phyloP scores from a whole-genome alignment of 2,888 invertebrate species.

The Chelonus formosanus region DNA sequence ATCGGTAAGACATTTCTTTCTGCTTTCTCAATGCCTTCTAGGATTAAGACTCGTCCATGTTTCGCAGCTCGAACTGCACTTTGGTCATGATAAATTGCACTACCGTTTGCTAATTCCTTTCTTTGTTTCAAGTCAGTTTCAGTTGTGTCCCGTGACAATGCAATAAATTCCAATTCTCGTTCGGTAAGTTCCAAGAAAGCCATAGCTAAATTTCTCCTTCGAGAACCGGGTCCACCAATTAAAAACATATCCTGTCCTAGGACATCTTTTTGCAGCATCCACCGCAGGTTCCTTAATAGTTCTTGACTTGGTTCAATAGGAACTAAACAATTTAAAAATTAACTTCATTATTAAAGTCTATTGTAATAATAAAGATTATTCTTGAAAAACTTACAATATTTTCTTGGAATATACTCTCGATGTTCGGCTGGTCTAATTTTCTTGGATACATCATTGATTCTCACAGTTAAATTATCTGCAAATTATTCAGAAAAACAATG shows the following conservation, averaged over 20 bases:
- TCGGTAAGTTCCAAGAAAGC: slow-evolving; percentile 89
- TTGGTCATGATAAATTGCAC: slow-evolving; percentile 93
- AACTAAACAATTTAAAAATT: not conserved
- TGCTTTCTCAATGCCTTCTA: slow-evolving; percentile 97
- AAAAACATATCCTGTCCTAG: slow-evolving; percentile 95
- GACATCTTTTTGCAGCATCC: slow-evolving; percentile 96
- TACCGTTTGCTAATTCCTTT: slow-evolving; percentile 87
- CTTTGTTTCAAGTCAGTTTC: slow-evolving; percentile 97
- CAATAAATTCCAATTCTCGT: slow-evolving; percentile 91
- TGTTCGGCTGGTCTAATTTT: slow-evolving; percentile 71
- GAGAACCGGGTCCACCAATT: slow-evolving; percentile 88
- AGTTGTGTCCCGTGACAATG: slow-evolving; percentile 93
- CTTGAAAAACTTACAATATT: slow-evolving; percentile 75
- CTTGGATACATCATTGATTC: slow-evolving; percentile 79
- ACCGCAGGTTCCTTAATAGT: slow-evolving; percentile 82
- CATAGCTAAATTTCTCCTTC: slow-evolving; percentile 83
- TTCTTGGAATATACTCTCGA: slow-evolving; percentile 84
- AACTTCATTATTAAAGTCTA: slow-evolving; percentile 13
- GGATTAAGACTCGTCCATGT: slow-evolving; percentile 85
- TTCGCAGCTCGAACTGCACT: slow-evolving; percentile 93
- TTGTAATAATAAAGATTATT: slow-evolving; percentile 12
- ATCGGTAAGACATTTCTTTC: slow-evolving; percentile 97
- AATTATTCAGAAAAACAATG: slow-evolving; percentile 9
- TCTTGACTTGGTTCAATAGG: slow-evolving; percentile 71
- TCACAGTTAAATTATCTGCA: slow-evolving; percentile 65